A percentile compares a stretch with the other conserved stretches of the same genome.
Evolutionary conservation across 2,888 invertebrate species (phyloP).

Genomic region (Alitta virens): DNA sequence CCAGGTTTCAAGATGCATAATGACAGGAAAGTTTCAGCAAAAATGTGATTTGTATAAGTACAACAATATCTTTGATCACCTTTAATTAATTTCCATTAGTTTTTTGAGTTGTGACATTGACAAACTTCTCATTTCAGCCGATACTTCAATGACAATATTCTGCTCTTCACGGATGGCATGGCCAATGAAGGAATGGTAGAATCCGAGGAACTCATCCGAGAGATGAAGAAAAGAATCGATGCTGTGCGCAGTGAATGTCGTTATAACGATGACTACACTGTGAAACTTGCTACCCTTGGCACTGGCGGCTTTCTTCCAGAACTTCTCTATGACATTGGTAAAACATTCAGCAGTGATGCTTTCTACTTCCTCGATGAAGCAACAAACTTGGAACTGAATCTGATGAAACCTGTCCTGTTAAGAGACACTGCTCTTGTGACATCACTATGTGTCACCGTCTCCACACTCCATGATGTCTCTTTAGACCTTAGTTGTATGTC

Average conservation of each 20-base stretch:
- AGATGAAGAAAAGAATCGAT: conserved; percentile 38
- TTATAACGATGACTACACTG: conserved; percentile 40
- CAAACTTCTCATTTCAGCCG: conserved; percentile 24
- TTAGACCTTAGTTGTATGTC: conserved; percentile 15
- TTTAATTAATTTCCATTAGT: background rate
- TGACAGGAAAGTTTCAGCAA: too few species aligned
- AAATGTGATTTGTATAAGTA: too few species aligned
- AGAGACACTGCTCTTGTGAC: conserved; percentile 41
- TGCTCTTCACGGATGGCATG: conserved; percentile 49
- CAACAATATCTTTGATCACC: too few species aligned
- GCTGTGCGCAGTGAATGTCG: conserved; percentile 33
- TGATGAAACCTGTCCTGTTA: conserved; percentile 43
- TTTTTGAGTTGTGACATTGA: background rate
- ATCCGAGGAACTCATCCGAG: conserved; percentile 35
- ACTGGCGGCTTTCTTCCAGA: conserved; percentile 44
- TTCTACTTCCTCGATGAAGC: conserved; percentile 44
- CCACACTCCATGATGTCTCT: conserved; percentile 23
- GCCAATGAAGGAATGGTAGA: conserved; percentile 45
- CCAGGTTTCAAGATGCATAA: too few species aligned
- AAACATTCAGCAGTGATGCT: conserved; percentile 46
- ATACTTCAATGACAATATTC: conserved; percentile 38
- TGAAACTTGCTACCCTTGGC: conserved; percentile 44
- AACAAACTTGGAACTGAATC: conserved; percentile 36
- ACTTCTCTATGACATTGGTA: conserved; percentile 39
- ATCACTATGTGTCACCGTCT: conserved; percentile 35